Evolutionary conservation across 2,113 vertebrate species (phyloP), one percentile per base, ranked within the genome.

Genomic region (Cyrtonyx montezumae): DNA sequence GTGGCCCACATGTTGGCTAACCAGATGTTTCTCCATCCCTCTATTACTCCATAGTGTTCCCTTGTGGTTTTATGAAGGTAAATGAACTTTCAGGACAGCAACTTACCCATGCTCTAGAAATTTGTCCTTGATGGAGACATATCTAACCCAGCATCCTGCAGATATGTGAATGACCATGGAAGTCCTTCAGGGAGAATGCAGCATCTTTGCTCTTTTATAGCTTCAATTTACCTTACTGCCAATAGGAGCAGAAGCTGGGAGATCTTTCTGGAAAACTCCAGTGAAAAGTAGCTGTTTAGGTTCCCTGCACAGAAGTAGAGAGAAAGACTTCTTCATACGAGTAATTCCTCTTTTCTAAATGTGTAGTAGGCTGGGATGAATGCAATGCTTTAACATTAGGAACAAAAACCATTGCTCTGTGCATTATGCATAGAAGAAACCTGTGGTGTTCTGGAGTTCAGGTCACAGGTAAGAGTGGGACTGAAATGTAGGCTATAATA

Each of bases 21-120:
- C 65, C 91, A 96, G 82, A 85, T 94, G 84, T 94, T 96, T 91
- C 91, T 94, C 43, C 55, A 85, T 69, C 65, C 19, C 13, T 66
- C 71, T 82, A 19, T 84, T 75, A 56, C 66, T 58, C 42, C 28
- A 25, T 68, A 88, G n/a, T 32, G n/a, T 68, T 93, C 82, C 87
- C 92, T 80, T 56, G 61, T 32, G 71, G 45, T 75, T 95, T 94
- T 70, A 49, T 61, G 78, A 73, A 78, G 65, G 84, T 88, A 76
- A 86, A 85, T 53, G 65, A 91, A 91, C 46, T 91, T 93, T 93
- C 73, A 80, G 79, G 68, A 78, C 61, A 85, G 45, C 71, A 91
- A 28, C 40, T 61, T 32, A 83, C 63, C 81, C 0, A 0, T 56
- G 46, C 37, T 89, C 23, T 22, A 61, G 90, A 84, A 56, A 68